Base-by-base conservation (phyloP, 2,113 vertebrate genomes). In the Embiotoca jacksoni region DNA sequence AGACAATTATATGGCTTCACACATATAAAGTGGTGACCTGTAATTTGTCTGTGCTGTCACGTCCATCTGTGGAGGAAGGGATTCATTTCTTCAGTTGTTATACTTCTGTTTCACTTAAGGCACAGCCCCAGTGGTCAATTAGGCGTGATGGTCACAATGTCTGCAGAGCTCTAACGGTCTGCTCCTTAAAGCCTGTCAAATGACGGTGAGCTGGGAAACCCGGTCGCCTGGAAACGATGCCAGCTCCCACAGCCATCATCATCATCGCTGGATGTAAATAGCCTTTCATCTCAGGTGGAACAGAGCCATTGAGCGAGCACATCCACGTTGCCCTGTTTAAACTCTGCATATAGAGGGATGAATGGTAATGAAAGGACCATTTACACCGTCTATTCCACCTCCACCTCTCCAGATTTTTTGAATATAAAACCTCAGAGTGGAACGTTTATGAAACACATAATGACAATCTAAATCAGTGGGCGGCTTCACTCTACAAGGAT, bases 401-500 rank as follows among this genome's bases (percentile, higher is more conserved):
- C 82, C 78, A 78, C 81, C 92, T 77, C 83, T 74, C 64, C 87
- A 76, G 58, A 76, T 83, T 89, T 86, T 87, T 87, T 78, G 50
- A 88, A 91, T 89, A 91, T 91, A 93, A 93, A 89, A 90, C 83
- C 76, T 91, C 87, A 9, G 81, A 91, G 89, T 92, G 89, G 86
- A 93, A 92, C 92, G 71, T 93, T 95, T 94, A 91, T 93, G 91
- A 93, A 92, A 95, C 88, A 91, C 89, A 89, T 94, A 92, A 95
- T 92, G 93, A 86, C 87, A 88, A 83, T 91, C 86, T 92, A 90
- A 95, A 92, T 93, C 92, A 90, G 93, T 93, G 92, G 94, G 92
- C 71, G 89, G 91, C 88, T 89, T 93, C 91, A 85, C 83, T 94
- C 90, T 91, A 81, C 89, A 86, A 90, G 92, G 90, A 93, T 94